Conservation (phyloP, 2,113 vertebrate species). For the Puntigrus tetrazona region DNA sequence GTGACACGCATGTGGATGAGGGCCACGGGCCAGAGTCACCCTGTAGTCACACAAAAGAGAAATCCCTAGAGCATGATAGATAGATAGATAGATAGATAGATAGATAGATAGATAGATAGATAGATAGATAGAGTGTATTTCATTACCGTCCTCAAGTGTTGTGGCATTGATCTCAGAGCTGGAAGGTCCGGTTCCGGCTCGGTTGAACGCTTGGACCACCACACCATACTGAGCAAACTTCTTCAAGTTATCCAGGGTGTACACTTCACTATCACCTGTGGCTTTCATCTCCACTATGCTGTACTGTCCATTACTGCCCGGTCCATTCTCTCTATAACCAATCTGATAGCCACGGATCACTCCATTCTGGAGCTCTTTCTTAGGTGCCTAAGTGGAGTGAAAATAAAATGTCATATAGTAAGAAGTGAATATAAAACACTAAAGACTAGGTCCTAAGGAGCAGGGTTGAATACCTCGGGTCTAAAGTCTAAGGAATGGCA, state of each 20-base stretch:
- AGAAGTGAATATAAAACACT: not conserved
- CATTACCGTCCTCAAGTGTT: slow-evolving; percentile 82
- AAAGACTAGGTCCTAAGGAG: not conserved
- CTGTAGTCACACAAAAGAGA: not conserved
- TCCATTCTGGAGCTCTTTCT: slow-evolving; percentile 95
- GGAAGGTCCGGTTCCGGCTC: slow-evolving; percentile 92
- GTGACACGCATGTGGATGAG: slow-evolving; percentile 66
- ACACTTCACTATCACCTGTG: slow-evolving; percentile 94
- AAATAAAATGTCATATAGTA: not conserved
- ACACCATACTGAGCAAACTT: slow-evolving; percentile 97
- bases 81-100: not conserved
- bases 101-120: not conserved
- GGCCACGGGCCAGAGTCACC: slow-evolving; percentile 27
- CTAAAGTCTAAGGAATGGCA: not conserved
- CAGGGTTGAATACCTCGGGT: not conserved
- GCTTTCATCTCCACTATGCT: slow-evolving; percentile 99
- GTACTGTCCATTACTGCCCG: slow-evolving; percentile 96
- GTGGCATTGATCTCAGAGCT: slow-evolving; percentile 98
- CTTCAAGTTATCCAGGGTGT: slow-evolving; percentile 97
- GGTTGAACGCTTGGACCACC: slow-evolving; percentile 97
- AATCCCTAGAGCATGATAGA: not conserved
- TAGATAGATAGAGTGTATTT: not conserved
- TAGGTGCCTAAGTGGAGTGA: slow-evolving; percentile 81
- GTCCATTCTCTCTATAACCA: slow-evolving; percentile 95
- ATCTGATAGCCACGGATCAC: slow-evolving; percentile 98